These are phyloP conservation scores for Diorhabda carinulata DNA, from an alignment of 1,140 invertebrate genomes.

Conservation along the genomic window DNA sequence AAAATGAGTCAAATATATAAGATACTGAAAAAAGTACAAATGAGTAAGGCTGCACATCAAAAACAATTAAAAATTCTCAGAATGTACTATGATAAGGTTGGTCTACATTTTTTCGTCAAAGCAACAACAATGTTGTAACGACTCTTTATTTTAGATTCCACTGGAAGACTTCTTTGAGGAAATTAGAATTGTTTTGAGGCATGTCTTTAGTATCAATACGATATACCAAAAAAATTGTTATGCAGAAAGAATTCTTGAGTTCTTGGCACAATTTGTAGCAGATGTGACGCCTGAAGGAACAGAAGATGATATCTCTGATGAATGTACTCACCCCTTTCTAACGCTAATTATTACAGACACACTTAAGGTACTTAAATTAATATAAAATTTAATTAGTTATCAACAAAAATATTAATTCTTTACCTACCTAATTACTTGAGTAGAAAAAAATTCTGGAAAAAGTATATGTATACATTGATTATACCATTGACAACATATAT, in stretches of 20 bases:
- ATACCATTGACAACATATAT: no score
- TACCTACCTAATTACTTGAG: no score
- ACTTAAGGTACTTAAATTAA: slow-evolving; percentile 17
- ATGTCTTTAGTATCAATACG: background rate
- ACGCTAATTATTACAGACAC: slow-evolving; percentile 21
- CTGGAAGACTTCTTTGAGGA: slow-evolving; percentile 8
- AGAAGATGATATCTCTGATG: slow-evolving; percentile 15
- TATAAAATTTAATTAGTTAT: no score
- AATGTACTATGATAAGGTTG: slow-evolving; percentile 13
- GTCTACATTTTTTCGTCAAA: background rate
- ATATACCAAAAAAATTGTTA: slow-evolving; percentile 18
- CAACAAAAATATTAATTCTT: no score
- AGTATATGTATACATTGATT: no score
- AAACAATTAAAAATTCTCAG: slow-evolving; percentile 10
- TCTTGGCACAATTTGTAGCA: slow-evolving; percentile 28
- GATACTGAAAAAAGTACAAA: slow-evolving; percentile 3
- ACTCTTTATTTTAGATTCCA: slow-evolving; percentile 8
- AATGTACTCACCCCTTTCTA: slow-evolving; percentile 23
- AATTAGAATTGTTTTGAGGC: slow-evolving; percentile 7
- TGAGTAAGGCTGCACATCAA: slow-evolving; percentile 9
- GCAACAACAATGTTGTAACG: no score
- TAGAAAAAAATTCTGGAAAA: no score
- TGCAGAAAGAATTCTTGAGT: slow-evolving; percentile 22
- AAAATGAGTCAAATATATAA: background rate
- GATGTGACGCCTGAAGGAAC: slow-evolving; percentile 13